phyloP scores from a whole-genome alignment of 2,888 invertebrate genomes.

The Drosophila nigritarsus region DNA sequence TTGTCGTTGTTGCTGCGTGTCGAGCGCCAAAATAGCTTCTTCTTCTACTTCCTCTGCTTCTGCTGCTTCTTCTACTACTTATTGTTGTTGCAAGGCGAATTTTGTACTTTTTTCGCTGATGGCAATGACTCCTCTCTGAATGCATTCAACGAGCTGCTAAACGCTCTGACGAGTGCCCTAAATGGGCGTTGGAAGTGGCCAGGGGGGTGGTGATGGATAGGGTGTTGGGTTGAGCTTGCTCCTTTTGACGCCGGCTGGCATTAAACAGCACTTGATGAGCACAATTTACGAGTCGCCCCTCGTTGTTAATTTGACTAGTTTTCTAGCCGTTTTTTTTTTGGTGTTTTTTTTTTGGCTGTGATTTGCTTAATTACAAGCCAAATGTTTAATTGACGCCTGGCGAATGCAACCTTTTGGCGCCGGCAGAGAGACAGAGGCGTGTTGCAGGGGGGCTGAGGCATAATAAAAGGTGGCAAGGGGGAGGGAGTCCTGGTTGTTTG shows the following conservation, averaged over 20 bases:
- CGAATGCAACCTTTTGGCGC: constrained; percentile 15
- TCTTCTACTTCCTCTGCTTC: background rate
- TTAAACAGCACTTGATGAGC: constrained; percentile 53
- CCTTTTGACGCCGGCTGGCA: constrained; percentile 44
- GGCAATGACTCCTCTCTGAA: constrained; percentile 44
- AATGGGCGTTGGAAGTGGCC: background rate
- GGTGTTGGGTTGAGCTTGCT: background rate
- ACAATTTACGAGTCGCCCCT: constrained; percentile 28
- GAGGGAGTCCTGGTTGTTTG: constrained; percentile 4
- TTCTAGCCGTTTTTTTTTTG: background rate
- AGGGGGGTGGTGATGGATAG: background rate
- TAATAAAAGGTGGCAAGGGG: background rate
- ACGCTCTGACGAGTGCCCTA: background rate
- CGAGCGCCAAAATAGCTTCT: constrained; percentile 26
- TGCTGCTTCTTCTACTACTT: background rate
- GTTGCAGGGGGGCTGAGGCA: background rate
- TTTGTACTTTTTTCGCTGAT: constrained; percentile 31
- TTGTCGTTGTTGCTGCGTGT: constrained; percentile 7
- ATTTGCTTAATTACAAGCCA: constrained; percentile 54
- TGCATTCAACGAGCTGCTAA: constrained; percentile 22
- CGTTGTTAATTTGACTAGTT: constrained; percentile 40
- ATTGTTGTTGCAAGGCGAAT: constrained; percentile 39
- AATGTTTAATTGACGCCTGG: constrained; percentile 28
- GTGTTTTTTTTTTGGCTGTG: constrained; percentile 1
- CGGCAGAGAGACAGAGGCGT: background rate